Evolutionary conservation across 1,140 invertebrate genomes (phyloP).

Genomic region (Caerostris darwini): DNA sequence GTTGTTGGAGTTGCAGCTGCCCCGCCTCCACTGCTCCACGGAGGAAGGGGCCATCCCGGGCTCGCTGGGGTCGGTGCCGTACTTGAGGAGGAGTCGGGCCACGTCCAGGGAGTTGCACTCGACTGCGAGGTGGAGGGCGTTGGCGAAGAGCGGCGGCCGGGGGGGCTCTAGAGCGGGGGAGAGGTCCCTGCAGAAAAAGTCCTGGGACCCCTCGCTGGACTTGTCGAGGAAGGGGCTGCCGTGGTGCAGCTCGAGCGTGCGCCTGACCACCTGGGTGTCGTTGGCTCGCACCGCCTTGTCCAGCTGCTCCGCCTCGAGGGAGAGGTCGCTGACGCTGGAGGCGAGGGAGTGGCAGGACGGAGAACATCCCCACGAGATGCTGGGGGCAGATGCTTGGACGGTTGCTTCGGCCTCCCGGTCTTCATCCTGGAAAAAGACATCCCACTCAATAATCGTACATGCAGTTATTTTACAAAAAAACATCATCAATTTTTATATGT

Average conservation of each 20-base stretch:
- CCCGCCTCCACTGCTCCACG: slow-evolving; percentile 29
- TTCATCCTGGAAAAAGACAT: slow-evolving; percentile 26
- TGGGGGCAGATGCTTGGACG: slow-evolving; percentile 20
- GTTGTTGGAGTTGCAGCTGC: slow-evolving; percentile 64
- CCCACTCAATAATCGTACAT: too few species aligned
- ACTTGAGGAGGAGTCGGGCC: slow-evolving; percentile 83
- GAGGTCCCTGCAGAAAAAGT: slow-evolving; percentile 80
- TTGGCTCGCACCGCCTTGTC: slow-evolving; percentile 84
- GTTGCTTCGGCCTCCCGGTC: neutral
- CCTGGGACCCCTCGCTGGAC: slow-evolving; percentile 80
- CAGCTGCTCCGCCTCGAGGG: slow-evolving; percentile 83
- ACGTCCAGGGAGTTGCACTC: slow-evolving; percentile 85
- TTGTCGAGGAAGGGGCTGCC: slow-evolving; percentile 82
- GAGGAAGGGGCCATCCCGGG: slow-evolving; percentile 78
- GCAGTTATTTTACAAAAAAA: neutral
- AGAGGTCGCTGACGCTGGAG: slow-evolving; percentile 84
- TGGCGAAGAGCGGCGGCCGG: slow-evolving; percentile 83
- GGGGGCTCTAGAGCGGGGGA: slow-evolving; percentile 77
- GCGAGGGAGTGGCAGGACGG: slow-evolving; percentile 81
- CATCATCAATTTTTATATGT: too few species aligned
- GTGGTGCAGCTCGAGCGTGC: slow-evolving; percentile 84
- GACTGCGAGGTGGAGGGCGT: slow-evolving; percentile 85
- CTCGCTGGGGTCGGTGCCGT: slow-evolving; percentile 85
- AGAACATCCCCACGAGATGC: slow-evolving; percentile 51
- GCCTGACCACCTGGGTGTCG: slow-evolving; percentile 83